Evolutionary conservation across 2,888 invertebrate species (phyloP).

Genomic region (Drosophila parthenogenetica): DNA sequence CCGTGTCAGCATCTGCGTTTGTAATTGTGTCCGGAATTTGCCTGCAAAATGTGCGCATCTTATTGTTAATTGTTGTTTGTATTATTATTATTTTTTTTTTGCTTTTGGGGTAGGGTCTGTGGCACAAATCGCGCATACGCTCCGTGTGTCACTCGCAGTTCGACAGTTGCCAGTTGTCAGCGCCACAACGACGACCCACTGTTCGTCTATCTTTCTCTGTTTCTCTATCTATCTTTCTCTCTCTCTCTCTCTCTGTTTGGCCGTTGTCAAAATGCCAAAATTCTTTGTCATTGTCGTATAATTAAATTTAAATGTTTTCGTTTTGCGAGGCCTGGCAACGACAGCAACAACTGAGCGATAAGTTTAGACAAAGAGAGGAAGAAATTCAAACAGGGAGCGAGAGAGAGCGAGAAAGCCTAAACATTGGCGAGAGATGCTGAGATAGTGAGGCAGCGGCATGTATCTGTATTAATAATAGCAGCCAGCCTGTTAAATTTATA

Average conservation of each 20-base stretch:
- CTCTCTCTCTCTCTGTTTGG: background rate
- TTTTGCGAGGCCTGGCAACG: constrained; percentile 50
- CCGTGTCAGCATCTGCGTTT: constrained; percentile 14
- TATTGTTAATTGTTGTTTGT: constrained; percentile 59
- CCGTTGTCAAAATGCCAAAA: constrained; percentile 76
- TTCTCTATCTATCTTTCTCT: background rate
- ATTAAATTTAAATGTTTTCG: constrained; percentile 78
- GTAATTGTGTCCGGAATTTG: constrained; percentile 19
- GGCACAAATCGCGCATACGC: constrained; percentile 50
- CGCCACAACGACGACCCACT: background rate
- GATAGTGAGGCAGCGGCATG: background rate
- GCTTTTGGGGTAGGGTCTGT: too few species aligned
- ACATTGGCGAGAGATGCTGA: background rate
- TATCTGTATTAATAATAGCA: constrained; percentile 42
- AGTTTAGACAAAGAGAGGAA: background rate
- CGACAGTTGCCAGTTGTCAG: constrained; percentile 49
- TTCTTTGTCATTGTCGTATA: constrained; percentile 79
- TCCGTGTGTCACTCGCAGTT: constrained; percentile 45
- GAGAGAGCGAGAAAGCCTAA: background rate
- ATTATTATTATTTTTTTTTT: constrained; percentile 7
- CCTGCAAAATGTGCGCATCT: constrained; percentile 41
- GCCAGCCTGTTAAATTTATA: constrained; percentile 36
- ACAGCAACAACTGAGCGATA: constrained; percentile 37
- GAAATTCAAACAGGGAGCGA: too few species aligned
- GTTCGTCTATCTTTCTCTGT: background rate